Evolutionary conservation across 23 tunicate genomes (phyloP).

Genomic region (Ascidia mentula): DNA sequence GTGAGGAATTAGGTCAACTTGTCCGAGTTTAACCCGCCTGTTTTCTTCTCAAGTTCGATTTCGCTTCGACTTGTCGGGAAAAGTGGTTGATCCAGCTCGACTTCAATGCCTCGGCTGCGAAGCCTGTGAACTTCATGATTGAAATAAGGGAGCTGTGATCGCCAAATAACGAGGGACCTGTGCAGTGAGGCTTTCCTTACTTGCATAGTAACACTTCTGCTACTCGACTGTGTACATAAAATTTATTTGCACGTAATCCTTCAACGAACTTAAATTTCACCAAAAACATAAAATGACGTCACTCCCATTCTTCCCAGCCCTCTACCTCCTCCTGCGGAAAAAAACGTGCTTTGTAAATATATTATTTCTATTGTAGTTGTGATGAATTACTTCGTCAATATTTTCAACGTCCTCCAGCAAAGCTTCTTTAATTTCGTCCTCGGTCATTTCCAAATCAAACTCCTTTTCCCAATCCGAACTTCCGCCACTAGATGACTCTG

Average conservation of each 20-base stretch:
- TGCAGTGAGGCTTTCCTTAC: no score
- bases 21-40: no score
- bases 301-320: slow-evolving; percentile 92
- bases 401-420: slow-evolving; percentile 51
- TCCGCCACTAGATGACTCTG: slow-evolving; percentile 58
- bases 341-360: not conserved
- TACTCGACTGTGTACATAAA: slow-evolving; percentile 9
- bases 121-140: no score
- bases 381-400: not conserved
- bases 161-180: no score
- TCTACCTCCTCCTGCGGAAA: slow-evolving; percentile 69
- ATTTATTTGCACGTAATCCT: slow-evolving; percentile 6
- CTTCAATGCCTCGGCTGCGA: no score
- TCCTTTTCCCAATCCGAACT: slow-evolving; percentile 94
- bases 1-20: no score
- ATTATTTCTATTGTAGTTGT: not conserved
- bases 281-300: not conserved
- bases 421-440: slow-evolving; percentile 81
- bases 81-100: no score
- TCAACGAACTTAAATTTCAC: not conserved
- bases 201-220: no score
- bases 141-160: no score
- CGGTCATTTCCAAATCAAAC: slow-evolving; percentile 95
- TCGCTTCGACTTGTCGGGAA: no score
- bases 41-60: no score